Base-by-base conservation (phyloP, 2,113 vertebrate genomes). In the Rhinichthys klamathensis region DNA sequence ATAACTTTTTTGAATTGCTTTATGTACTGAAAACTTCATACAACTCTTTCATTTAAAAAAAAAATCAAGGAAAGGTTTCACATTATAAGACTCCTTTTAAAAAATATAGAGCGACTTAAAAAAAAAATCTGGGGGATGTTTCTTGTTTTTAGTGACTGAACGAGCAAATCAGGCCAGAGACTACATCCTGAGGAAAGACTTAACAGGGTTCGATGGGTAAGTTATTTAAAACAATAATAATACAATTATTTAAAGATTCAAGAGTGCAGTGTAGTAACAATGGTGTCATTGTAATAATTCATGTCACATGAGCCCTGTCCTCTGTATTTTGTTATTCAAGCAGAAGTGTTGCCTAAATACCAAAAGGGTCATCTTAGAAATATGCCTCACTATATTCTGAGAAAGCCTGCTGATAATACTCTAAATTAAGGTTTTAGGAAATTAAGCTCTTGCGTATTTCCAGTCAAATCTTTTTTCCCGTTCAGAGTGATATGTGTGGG, bases 401-500 rank as follows among this genome's bases (percentile, higher is more conserved):
- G n/a, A 9, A 63, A 74, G 7, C 13, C 46, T 8, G 4, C 12
- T 23, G 9, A 65, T 38, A 18, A 65, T 44, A 41, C 35, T 23
- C 63, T 15, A 56, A 32, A 60, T 70, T 44, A 30, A 58, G 44
- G 46, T 63, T 74, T 79, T 44, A 25, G 21, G 86, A 80, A 86
- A 87, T 18, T 21, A 21, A 35, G 63, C 7, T 13, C 25, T 27
- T 63, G 11, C 0, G 27, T 30, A 32, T 88, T 30, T 15, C 51
- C 54, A 63, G 86, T 84, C 1, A 18, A 88, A 75, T 90, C 74
- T 90, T 80, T 89, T 56, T 84, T 80, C 83, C 72, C 32, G 65
- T 91, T 32, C 46, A 96, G 96, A 25, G 93, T 96, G 92, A 94
- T 96, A 86, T 95, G 95, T 61, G 96, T 96, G 58, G 96, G 96